These are phyloP conservation scores for Dendrocincla tyrannina DNA, from an alignment of 2,797 vertebrate genomes.

Conservation along the genomic window DNA sequence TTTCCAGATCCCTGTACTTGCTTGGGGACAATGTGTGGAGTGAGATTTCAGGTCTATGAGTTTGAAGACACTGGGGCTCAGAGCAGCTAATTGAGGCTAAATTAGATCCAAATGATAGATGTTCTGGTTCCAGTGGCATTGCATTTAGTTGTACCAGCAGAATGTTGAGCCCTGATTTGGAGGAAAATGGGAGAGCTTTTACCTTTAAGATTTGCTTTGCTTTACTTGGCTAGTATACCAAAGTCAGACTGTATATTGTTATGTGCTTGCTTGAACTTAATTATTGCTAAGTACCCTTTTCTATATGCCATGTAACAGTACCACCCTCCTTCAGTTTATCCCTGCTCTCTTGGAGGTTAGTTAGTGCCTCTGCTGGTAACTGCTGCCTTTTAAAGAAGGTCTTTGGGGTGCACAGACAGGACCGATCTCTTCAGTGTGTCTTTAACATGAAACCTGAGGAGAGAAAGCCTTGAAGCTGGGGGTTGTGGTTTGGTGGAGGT, in stretches of 20 bases:
- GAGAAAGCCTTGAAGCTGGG: background rate
- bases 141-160: background rate
- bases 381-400: constrained; percentile 6
- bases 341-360: constrained; percentile 5
- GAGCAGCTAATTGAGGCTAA: background rate
- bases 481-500: background rate
- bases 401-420: background rate
- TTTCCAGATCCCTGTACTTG: background rate
- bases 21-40: background rate
- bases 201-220: background rate
- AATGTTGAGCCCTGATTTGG: background rate
- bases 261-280: background rate
- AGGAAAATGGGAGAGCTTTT: background rate
- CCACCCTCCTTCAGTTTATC: background rate
- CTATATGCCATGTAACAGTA: constrained; percentile 18
- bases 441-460: background rate
- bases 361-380: constrained; percentile 15
- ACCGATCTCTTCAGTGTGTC: background rate
- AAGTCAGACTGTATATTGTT: background rate
- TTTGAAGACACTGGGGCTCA: background rate
- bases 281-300: constrained; percentile 17
- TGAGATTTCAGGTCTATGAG: background rate
- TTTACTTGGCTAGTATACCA: background rate
- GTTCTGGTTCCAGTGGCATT: background rate
- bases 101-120: background rate